Conservation (phyloP, 2,888 invertebrate genomes). For the Macrophya alboannulata region DNA sequence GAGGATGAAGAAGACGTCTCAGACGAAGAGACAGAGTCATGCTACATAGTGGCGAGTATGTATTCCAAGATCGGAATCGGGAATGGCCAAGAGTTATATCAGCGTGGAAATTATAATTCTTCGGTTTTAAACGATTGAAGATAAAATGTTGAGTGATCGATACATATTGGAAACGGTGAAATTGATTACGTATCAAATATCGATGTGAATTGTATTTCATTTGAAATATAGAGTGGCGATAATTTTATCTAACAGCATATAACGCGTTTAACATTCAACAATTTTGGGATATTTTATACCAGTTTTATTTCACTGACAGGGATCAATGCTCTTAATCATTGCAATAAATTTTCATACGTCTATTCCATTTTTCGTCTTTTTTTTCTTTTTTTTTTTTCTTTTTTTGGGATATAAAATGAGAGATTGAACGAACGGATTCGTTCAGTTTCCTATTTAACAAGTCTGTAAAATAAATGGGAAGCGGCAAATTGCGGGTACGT, state of each 20-base stretch:
- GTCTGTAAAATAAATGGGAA: constrained; percentile 17
- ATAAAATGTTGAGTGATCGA: constrained; percentile 11
- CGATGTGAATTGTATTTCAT: background rate
- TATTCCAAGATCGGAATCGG: constrained; percentile 12
- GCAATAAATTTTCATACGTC: background rate
- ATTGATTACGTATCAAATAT: constrained; percentile 11
- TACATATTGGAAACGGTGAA: background rate
- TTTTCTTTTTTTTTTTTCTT: background rate
- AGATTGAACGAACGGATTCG: constrained; percentile 1
- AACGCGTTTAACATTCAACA: background rate
- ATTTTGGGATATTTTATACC: background rate
- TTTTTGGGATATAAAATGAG: background rate
- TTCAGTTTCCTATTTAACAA: background rate
- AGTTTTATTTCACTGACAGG: background rate
- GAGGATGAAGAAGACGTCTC: background rate
- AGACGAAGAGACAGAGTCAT: background rate
- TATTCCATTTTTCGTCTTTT: background rate
- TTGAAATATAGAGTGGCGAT: background rate
- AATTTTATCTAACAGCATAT: background rate
- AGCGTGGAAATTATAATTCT: constrained; percentile 38
- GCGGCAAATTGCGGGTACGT: background rate
- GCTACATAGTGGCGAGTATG: background rate
- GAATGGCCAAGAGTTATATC: background rate
- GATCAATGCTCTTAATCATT: background rate
- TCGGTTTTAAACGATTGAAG: constrained; percentile 2